Conservation (phyloP, 2,797 vertebrate species). For the Lithobates sylvaticus region DNA sequence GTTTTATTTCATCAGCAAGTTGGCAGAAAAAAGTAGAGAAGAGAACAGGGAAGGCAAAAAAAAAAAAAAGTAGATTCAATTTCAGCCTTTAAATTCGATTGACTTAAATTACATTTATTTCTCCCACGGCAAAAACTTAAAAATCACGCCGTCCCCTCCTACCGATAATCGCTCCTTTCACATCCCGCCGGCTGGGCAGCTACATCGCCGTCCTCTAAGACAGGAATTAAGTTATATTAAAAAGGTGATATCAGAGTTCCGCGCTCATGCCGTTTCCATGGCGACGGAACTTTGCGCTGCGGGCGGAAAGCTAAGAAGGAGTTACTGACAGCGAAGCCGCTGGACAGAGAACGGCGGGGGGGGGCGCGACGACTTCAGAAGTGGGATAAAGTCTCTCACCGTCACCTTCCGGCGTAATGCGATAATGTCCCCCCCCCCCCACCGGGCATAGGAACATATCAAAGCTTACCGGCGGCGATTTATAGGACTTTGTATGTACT, state of each 20-base stretch:
- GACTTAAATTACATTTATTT: too few relatives aligned
- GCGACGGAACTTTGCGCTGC: background rate
- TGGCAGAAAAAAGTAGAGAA: too few relatives aligned
- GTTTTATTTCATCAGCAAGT: too few relatives aligned
- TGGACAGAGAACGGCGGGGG: background rate
- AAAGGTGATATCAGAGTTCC: background rate
- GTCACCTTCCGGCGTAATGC: too few relatives aligned
- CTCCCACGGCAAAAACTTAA: too few relatives aligned
- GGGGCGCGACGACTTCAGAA: background rate
- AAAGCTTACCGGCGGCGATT: too few relatives aligned
- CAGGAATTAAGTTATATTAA: conserved; percentile 2
- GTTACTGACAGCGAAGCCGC: background rate
- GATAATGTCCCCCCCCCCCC: too few relatives aligned
- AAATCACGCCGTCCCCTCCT: background rate
- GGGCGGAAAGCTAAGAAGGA: background rate
- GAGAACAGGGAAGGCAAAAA: too few relatives aligned
- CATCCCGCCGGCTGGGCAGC: background rate
- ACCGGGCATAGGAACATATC: too few relatives aligned
- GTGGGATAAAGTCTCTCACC: background rate
- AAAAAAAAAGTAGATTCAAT: too few relatives aligned
- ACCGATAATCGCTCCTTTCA: background rate
- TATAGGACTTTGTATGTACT: too few relatives aligned
- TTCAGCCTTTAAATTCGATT: too few relatives aligned
- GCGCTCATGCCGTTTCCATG: background rate
- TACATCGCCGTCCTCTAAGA: background rate